Conservation (phyloP, 1,140 invertebrate genomes). For the Drosophila asahinai region DNA sequence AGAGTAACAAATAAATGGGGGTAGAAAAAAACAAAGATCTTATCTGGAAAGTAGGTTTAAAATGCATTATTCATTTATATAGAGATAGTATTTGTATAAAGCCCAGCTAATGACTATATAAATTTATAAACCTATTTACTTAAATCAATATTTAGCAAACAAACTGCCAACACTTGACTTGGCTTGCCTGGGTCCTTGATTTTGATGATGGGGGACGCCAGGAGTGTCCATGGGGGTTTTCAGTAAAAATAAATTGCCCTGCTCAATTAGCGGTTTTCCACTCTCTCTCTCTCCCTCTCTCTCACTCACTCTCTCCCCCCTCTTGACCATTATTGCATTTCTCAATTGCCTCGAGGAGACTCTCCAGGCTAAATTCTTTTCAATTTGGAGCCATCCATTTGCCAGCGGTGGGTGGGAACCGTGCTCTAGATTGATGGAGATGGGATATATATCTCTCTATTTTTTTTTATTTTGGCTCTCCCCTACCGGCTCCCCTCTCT, state of each 20-base stretch:
- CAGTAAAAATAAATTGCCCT: constrained; percentile 73
- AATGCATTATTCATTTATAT: too few species aligned
- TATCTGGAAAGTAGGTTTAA: neutral
- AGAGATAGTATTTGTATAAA: too few species aligned
- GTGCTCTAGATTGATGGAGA: constrained; percentile 31
- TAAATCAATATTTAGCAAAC: constrained; percentile 61
- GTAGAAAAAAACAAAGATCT: too few species aligned
- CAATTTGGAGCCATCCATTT: constrained; percentile 35
- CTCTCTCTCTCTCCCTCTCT: constrained; percentile 9
- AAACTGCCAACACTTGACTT: constrained; percentile 1
- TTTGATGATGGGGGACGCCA: neutral
- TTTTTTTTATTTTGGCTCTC: too few species aligned
- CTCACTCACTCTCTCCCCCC: constrained; percentile 1
- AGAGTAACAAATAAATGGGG: too few species aligned
- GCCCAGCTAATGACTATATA: neutral
- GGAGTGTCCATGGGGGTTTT: neutral
- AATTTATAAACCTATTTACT: constrained; percentile 27
- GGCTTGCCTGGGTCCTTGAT: constrained; percentile 1
- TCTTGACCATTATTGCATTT: constrained; percentile 53
- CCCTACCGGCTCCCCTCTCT: neutral
- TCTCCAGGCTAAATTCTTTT: constrained; percentile 47
- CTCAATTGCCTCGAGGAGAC: constrained; percentile 48
- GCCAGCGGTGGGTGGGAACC: neutral
- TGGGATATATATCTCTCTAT: constrained; percentile 3
- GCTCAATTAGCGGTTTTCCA: constrained; percentile 72